phyloP scores from a whole-genome alignment of 2,113 vertebrate species.

The Corydoras sp. region DNA sequence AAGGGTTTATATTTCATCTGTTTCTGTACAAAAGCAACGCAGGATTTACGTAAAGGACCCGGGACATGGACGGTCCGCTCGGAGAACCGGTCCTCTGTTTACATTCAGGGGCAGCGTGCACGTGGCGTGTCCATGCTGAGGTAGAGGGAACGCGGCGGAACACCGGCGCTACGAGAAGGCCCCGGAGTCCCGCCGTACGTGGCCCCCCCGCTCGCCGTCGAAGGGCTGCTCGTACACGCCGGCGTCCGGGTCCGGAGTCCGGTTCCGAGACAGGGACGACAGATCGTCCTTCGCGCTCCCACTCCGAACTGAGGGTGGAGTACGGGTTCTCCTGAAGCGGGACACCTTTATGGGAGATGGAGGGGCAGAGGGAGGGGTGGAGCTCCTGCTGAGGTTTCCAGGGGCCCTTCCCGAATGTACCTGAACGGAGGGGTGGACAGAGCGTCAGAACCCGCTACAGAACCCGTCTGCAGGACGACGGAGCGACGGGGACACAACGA shows the following conservation, averaged over 20 bases:
- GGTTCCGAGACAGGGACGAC: constrained; percentile 51
- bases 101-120: constrained; percentile 46
- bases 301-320: constrained; percentile 62
- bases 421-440: constrained; percentile 51
- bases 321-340: constrained; percentile 61
- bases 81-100: constrained; percentile 42
- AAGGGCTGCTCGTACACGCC: constrained; percentile 65
- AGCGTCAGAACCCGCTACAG: too few species aligned
- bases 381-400: constrained; percentile 75
- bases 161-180: constrained; percentile 67
- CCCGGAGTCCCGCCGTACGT: constrained; percentile 55
- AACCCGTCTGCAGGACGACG: too few species aligned
- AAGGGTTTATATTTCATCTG: constrained; percentile 53
- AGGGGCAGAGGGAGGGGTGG: constrained; percentile 53
- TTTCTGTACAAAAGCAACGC: constrained; percentile 41
- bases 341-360: constrained; percentile 53
- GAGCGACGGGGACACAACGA: too few species aligned
- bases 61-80: constrained; percentile 2
- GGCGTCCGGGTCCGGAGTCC: constrained; percentile 54
- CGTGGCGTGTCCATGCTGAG: constrained; percentile 76
- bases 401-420: constrained; percentile 89
- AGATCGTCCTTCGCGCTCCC: constrained; percentile 64
- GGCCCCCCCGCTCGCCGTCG: constrained; percentile 70
- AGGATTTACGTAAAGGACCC: constrained; percentile 10
- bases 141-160: constrained; percentile 71